Evolutionary conservation across 2,888 invertebrate species (phyloP).

Genomic region (Malacosoma neustria): DNA sequence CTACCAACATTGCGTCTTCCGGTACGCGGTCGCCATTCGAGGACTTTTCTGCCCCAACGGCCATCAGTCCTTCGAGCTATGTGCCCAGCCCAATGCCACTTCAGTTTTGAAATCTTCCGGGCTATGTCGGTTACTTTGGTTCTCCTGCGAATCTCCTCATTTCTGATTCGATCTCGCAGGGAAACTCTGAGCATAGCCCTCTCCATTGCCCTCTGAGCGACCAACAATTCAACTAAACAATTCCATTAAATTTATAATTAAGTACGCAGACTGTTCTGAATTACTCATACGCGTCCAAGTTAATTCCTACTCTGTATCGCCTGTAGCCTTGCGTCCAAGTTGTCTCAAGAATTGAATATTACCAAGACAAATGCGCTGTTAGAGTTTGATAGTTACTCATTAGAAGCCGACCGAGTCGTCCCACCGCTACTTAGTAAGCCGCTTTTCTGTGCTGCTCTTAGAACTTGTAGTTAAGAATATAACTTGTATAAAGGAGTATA

Average conservation of each 20-base stretch:
- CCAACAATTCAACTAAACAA: too few species aligned
- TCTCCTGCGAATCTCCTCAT: too few species aligned
- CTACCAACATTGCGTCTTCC: too few species aligned
- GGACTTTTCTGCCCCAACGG: too few species aligned
- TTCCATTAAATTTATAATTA: conserved; percentile 2
- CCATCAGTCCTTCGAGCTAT: too few species aligned
- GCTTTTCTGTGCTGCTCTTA: conserved; percentile 29
- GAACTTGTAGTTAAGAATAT: background rate
- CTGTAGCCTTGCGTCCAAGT: conserved; percentile 9
- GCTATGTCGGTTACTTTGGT: too few species aligned
- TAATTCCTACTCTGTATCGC: conserved; percentile 26
- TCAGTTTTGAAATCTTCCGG: too few species aligned
- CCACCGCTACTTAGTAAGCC: conserved; percentile 29
- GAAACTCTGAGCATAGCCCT: too few species aligned
- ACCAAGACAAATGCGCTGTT: conserved; percentile 57
- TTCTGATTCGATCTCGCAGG: too few species aligned
- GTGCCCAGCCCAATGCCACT: too few species aligned
- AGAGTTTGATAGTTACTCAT: conserved; percentile 64
- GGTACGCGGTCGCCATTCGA: too few species aligned
- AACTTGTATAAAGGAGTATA: background rate
- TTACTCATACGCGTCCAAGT: conserved; percentile 18
- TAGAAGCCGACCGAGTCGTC: conserved; percentile 30
- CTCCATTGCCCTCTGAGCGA: too few species aligned
- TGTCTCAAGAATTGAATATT: conserved; percentile 53
- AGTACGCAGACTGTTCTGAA: conserved; percentile 7